phyloP scores from a whole-genome alignment of 2,113 vertebrate genomes.

The Trematocara nigrifrons region DNA sequence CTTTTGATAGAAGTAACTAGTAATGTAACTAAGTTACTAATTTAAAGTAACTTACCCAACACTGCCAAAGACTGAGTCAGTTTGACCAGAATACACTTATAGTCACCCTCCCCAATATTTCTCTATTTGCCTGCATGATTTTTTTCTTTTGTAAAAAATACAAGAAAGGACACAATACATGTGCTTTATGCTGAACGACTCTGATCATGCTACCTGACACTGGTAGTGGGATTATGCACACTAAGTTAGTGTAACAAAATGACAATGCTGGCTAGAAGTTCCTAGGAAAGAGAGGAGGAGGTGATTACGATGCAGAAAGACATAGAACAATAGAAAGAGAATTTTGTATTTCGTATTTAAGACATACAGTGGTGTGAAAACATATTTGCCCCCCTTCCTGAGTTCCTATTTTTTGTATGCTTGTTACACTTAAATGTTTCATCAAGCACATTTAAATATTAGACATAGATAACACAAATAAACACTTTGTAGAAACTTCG shows the following conservation, averaged over 20 bases:
- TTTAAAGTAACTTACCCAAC: too few species aligned
- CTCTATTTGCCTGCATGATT: background rate
- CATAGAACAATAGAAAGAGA: background rate
- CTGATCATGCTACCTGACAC: background rate
- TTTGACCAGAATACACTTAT: background rate
- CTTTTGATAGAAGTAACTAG: too few species aligned
- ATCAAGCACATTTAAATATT: too few species aligned
- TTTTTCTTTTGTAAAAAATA: background rate
- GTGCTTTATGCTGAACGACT: background rate
- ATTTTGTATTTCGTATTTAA: background rate
- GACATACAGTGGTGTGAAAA: background rate
- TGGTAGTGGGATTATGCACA: background rate
- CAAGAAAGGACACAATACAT: background rate
- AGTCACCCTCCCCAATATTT: background rate
- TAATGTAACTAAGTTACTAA: too few species aligned
- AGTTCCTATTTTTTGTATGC: too few species aligned
- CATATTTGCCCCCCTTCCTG: background rate
- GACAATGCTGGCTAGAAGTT: too few species aligned
- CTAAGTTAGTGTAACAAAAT: too few species aligned
- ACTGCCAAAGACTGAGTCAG: background rate
- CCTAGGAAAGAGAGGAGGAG: too few species aligned
- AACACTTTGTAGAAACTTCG: background rate
- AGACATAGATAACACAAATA: background rate
- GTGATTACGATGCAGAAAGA: background rate
- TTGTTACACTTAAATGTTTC: too few species aligned